These are phyloP conservation scores for Galaxias olidus DNA, from an alignment of 2,797 vertebrate species.

Conservation along the genomic window DNA sequence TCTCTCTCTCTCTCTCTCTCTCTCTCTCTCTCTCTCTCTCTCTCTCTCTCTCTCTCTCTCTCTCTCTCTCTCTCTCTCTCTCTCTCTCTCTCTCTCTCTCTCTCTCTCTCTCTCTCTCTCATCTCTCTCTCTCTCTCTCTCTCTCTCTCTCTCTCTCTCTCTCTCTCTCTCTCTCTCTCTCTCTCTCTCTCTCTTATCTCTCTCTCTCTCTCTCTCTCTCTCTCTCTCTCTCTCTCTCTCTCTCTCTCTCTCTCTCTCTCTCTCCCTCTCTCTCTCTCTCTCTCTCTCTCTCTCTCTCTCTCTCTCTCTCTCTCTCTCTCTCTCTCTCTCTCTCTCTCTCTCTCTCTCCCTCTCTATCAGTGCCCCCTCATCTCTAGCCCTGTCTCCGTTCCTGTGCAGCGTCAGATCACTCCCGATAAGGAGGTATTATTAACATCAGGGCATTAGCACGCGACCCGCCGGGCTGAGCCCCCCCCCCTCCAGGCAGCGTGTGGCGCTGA, in stretches of 20 bases:
- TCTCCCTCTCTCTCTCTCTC: too few relatives aligned
- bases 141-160: not conserved
- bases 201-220: not conserved
- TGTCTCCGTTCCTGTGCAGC: not conserved
- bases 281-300: conserved; percentile 3
- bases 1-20: not conserved
- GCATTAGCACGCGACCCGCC: conserved; percentile 42
- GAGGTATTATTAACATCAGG: conserved; percentile 38
- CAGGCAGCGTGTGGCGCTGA: conserved; percentile 38
- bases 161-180: not conserved
- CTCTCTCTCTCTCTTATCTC: not conserved
- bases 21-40: not conserved
- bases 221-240: not conserved
- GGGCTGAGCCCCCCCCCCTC: conserved; percentile 33
- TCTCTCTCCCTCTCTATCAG: not conserved
- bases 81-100: not conserved
- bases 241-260: too few relatives aligned
- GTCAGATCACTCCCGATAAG: conserved; percentile 21
- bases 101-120: conserved; percentile 11
- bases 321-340: conserved; percentile 6
- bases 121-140: conserved; percentile 8
- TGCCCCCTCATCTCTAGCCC: not conserved
- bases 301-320: conserved; percentile 11
- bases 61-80: too few relatives aligned
- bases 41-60: too few relatives aligned